These are phyloP conservation scores for Molanna angustata DNA, from an alignment of 2,888 invertebrate species.

Conservation along the genomic window DNA sequence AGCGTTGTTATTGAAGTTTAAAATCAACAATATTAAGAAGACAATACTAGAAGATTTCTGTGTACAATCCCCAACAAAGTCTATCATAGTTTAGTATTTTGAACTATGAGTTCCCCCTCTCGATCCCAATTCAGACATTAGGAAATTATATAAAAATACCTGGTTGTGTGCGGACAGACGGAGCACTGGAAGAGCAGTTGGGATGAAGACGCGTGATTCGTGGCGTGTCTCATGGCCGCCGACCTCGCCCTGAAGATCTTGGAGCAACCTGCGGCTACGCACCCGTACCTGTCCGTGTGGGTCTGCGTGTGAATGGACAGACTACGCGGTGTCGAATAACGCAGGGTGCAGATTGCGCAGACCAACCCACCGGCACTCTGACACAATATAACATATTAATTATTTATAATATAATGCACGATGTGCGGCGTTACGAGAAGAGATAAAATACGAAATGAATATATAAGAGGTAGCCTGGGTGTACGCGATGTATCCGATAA, in stretches of 20 bases:
- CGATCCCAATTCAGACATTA: too few relatives aligned
- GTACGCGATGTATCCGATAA: too few relatives aligned
- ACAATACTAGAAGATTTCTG: too few relatives aligned
- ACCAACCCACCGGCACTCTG: conserved; percentile 9
- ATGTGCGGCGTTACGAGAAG: too few relatives aligned
- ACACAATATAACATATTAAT: neutral
- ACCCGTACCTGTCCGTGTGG: conserved; percentile 19
- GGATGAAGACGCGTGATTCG: conserved; percentile 11
- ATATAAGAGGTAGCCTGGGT: too few relatives aligned
- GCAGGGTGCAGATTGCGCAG: conserved; percentile 16
- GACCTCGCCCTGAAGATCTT: conserved; percentile 11
- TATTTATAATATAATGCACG: too few relatives aligned
- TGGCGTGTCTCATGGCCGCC: conserved; percentile 14
- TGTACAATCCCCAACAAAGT: too few relatives aligned
- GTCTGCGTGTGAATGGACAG: conserved; percentile 16
- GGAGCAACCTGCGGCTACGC: neutral
- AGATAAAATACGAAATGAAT: too few relatives aligned
- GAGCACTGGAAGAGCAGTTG: conserved; percentile 14
- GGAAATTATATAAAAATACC: conserved; percentile 8
- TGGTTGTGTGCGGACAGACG: conserved; percentile 18
- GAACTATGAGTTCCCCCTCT: too few relatives aligned
- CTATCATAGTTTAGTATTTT: too few relatives aligned
- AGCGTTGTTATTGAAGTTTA: too few relatives aligned
- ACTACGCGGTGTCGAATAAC: conserved; percentile 6
- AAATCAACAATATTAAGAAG: too few relatives aligned